Evolutionary conservation across 1,140 invertebrate genomes (phyloP).

Genomic region (Zaprionus nigranus): DNA sequence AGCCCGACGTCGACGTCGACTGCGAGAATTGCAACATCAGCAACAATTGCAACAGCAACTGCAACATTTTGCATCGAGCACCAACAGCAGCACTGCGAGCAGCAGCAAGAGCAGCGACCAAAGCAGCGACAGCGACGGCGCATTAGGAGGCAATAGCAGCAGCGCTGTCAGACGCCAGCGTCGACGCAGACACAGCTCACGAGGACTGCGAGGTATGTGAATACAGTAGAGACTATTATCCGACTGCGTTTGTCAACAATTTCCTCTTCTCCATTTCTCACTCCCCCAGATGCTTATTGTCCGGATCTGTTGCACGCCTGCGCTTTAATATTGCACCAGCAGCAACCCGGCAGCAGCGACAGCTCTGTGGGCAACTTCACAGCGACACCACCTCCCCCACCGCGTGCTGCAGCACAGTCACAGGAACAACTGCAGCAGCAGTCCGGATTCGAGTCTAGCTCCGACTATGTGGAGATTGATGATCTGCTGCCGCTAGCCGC

Average conservation of each 20-base stretch:
- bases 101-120: constrained; percentile 50
- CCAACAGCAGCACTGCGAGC: constrained; percentile 40
- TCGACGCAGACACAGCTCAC: constrained; percentile 48
- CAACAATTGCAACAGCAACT: constrained; percentile 21
- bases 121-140: constrained; percentile 51
- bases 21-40: constrained; percentile 60
- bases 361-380: constrained; percentile 79
- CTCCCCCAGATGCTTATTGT: constrained; percentile 74
- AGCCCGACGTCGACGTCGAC: constrained; percentile 60
- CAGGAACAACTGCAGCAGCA: background rate
- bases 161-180: constrained; percentile 45
- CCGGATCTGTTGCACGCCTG: constrained; percentile 80
- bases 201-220: constrained; percentile 59
- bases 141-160: constrained; percentile 38
- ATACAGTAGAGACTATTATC: background rate
- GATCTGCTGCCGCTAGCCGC: constrained; percentile 63
- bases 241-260: background rate
- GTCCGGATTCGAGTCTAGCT: constrained; percentile 63
- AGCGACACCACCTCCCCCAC: constrained; percentile 66
- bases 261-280: background rate
- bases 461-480: constrained; percentile 83
- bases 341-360: constrained; percentile 73
- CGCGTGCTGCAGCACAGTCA: background rate
- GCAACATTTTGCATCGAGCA: constrained; percentile 59
- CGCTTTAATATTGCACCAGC: constrained; percentile 71